Conservation (phyloP, 2,113 vertebrate species). For the Centropristis striata region DNA sequence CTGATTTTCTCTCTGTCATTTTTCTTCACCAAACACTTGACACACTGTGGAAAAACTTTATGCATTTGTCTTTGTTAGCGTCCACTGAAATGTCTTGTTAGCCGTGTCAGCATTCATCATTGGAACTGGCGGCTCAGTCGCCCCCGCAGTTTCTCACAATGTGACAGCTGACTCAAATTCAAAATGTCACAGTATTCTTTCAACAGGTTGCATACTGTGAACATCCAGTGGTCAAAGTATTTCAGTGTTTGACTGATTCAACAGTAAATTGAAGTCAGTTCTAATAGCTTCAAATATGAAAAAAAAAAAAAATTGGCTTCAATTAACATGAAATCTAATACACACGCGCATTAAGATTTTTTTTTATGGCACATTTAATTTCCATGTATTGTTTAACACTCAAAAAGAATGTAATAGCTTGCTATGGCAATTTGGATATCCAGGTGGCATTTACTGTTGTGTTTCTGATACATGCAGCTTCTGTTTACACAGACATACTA, state of each 20-base stretch:
- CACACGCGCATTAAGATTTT: background rate
- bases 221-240: slow-evolving; percentile 3
- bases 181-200: slow-evolving; percentile 38
- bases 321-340: background rate
- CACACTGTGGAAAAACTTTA: slow-evolving; percentile 56
- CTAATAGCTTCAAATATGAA: background rate
- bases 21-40: slow-evolving; percentile 61
- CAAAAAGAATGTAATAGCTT: background rate
- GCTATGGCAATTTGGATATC: background rate
- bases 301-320: background rate
- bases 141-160: slow-evolving; percentile 1
- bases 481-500: background rate
- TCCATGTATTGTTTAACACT: background rate
- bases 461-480: background rate
- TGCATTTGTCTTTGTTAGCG: slow-evolving; percentile 69
- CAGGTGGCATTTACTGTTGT: background rate
- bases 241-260: slow-evolving; percentile 19
- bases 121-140: background rate
- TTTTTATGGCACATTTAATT: background rate
- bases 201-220: slow-evolving; percentile 17
- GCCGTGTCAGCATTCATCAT: slow-evolving; percentile 65
- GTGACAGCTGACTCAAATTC: slow-evolving; percentile 40
- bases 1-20: slow-evolving; percentile 49
- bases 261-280: slow-evolving; percentile 11
- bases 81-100: slow-evolving; percentile 61